Percentiles rank a stretch among this genome's conserved stretches.
Conservation (phyloP, 2,113 vertebrate species). For the Limanda limanda region DNA sequence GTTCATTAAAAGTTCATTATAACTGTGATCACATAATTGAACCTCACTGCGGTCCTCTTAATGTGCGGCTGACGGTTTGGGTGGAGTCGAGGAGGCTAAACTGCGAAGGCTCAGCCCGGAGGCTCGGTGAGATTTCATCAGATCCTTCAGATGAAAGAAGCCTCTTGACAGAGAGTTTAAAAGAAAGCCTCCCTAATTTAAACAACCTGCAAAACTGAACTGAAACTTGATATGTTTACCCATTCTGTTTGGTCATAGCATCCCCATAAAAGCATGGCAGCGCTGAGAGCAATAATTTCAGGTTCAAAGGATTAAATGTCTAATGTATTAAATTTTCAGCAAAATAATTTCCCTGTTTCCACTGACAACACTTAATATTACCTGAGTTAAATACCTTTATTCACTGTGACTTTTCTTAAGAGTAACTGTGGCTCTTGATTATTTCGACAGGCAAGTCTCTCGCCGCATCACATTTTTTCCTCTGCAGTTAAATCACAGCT, state of each 20-base stretch:
- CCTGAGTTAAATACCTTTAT: not conserved
- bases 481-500: slow-evolving; percentile 12
- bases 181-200: slow-evolving; percentile 40
- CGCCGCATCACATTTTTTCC: not conserved
- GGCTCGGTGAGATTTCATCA: slow-evolving; percentile 58
- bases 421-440: slow-evolving; percentile 25
- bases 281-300: not conserved
- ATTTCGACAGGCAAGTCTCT: slow-evolving; percentile 17
- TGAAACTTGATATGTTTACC: slow-evolving; percentile 30
- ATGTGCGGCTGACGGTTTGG: slow-evolving; percentile 20
- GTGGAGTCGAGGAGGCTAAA: slow-evolving; percentile 24
- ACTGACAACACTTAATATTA: slow-evolving; percentile 3
- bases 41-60: slow-evolving; percentile 33
- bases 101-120: slow-evolving; percentile 51
- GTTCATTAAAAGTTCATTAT: slow-evolving; percentile 17
- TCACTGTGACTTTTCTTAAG: not conserved
- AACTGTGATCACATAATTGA: slow-evolving; percentile 27
- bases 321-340: not conserved
- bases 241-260: slow-evolving; percentile 25
- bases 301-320: slow-evolving; percentile 24
- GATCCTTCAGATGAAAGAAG: slow-evolving; percentile 55
- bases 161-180: slow-evolving; percentile 54
- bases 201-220: slow-evolving; percentile 35
- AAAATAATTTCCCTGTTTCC: not conserved
- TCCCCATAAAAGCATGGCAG: slow-evolving; percentile 17